Evolutionary conservation across 1,140 invertebrate species (phyloP).

Genomic region (Dufourea novaeangliae): DNA sequence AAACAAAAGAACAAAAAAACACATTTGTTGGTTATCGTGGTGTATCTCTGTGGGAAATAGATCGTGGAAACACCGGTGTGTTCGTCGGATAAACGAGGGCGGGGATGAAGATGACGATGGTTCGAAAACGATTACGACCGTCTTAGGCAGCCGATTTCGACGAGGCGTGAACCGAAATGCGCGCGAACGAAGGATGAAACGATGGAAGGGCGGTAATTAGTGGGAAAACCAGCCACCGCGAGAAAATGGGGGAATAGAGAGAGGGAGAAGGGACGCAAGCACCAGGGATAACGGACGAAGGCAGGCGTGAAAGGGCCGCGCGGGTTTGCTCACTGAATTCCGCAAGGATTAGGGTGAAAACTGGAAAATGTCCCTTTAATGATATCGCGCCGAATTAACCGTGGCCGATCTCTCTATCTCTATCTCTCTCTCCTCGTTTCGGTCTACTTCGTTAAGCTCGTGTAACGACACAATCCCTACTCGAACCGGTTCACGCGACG

Average conservation of each 20-base stretch:
- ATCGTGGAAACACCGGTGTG: background rate
- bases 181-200: constrained; percentile 75
- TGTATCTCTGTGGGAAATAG: no score
- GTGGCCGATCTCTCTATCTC: constrained; percentile 46
- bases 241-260: constrained; percentile 48
- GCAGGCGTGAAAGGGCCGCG: constrained; percentile 71
- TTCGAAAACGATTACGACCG: background rate
- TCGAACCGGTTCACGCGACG: constrained; percentile 31
- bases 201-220: constrained; percentile 79
- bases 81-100: background rate
- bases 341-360: constrained; percentile 81
- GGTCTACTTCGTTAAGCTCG: constrained; percentile 46
- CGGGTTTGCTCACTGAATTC: constrained; percentile 79
- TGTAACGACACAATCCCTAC: constrained; percentile 4
- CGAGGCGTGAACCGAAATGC: constrained; percentile 71
- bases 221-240: constrained; percentile 68
- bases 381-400: constrained; percentile 77
- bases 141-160: constrained; percentile 40
- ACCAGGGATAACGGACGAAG: constrained; percentile 70
- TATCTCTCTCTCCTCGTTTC: constrained; percentile 62
- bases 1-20: constrained; percentile 63
- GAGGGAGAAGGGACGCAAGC: constrained; percentile 54
- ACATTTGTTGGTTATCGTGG: constrained; percentile 46
- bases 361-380: constrained; percentile 82
- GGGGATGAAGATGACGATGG: background rate